A percentile compares a stretch with the other conserved stretches of the same genome.
phyloP scores from a whole-genome alignment of 2,797 vertebrate species.

The Okamejei kenojei region DNA sequence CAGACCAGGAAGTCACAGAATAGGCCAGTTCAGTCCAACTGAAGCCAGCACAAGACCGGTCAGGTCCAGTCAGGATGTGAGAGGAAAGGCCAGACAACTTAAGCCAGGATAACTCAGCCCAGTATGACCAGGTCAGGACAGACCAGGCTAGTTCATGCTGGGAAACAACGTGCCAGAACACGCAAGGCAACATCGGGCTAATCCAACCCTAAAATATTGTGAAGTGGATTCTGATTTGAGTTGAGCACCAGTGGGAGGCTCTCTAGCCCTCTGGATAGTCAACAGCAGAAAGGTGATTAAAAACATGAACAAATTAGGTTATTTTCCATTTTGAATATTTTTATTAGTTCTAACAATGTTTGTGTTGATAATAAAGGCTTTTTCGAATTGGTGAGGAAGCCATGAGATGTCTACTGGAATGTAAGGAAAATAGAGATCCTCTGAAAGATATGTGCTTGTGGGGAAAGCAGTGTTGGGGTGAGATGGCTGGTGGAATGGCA shows the following conservation, averaged over 20 bases:
- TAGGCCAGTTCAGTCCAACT: neutral
- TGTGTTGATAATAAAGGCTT: neutral
- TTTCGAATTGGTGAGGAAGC: too few relatives aligned
- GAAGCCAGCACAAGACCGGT: neutral
- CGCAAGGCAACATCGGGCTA: neutral
- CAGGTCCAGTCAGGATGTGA: neutral
- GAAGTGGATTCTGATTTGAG: neutral
- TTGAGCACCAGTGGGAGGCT: neutral
- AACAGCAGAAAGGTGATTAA: neutral
- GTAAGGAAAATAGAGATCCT: too few relatives aligned
- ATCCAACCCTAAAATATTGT: neutral
- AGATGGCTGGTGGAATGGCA: too few relatives aligned
- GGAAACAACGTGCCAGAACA: too few relatives aligned
- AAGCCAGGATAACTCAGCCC: too few relatives aligned
- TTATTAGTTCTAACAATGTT: neutral
- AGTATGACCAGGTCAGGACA: too few relatives aligned
- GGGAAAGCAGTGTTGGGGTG: too few relatives aligned
- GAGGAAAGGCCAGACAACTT: too few relatives aligned
- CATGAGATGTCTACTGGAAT: too few relatives aligned
- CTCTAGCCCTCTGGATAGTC: neutral
- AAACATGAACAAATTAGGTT: too few relatives aligned
- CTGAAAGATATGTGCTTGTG: too few relatives aligned
- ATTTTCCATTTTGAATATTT: neutral
- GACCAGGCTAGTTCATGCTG: too few relatives aligned
- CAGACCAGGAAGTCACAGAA: neutral